These are phyloP conservation scores for Erebia ligea DNA, from an alignment of 2,888 invertebrate species.

Conservation along the genomic window DNA sequence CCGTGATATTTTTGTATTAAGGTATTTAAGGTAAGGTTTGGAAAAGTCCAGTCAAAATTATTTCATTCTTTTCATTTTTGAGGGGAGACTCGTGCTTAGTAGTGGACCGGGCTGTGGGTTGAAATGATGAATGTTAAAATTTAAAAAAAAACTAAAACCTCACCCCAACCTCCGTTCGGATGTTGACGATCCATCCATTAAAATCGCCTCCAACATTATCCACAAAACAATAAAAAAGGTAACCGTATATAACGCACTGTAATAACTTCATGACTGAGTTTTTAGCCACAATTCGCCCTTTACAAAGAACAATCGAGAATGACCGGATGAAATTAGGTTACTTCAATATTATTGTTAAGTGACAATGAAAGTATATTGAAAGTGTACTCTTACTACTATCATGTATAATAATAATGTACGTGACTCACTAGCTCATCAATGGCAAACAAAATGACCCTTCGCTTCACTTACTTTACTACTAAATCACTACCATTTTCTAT, in stretches of 20 bases:
- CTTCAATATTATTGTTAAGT: constrained; percentile 24
- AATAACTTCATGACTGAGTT: constrained; percentile 25
- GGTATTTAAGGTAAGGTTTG: too few species aligned
- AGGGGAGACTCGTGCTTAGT: too few species aligned
- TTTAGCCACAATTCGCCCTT: neutral
- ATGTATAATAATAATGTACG: neutral
- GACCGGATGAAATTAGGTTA: neutral
- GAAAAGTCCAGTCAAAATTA: too few species aligned
- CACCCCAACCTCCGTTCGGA: constrained; percentile 37
- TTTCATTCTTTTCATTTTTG: too few species aligned
- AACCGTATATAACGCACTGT: constrained; percentile 21
- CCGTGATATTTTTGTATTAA: too few species aligned
- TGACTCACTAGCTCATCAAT: neutral
- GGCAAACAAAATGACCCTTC: too few species aligned
- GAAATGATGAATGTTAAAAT: too few species aligned
- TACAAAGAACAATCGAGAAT: constrained; percentile 26
- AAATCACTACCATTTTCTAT: too few species aligned
- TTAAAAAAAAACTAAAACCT: constrained; percentile 13
- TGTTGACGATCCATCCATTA: constrained; percentile 21
- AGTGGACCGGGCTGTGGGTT: too few species aligned
- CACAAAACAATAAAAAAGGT: constrained; percentile 20
- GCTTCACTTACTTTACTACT: too few species aligned
- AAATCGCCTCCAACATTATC: constrained; percentile 27
- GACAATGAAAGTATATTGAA: constrained; percentile 7
- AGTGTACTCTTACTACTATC: neutral